phyloP scores from a whole-genome alignment of 2,888 invertebrate species.

The Orchesellides sinensis region DNA sequence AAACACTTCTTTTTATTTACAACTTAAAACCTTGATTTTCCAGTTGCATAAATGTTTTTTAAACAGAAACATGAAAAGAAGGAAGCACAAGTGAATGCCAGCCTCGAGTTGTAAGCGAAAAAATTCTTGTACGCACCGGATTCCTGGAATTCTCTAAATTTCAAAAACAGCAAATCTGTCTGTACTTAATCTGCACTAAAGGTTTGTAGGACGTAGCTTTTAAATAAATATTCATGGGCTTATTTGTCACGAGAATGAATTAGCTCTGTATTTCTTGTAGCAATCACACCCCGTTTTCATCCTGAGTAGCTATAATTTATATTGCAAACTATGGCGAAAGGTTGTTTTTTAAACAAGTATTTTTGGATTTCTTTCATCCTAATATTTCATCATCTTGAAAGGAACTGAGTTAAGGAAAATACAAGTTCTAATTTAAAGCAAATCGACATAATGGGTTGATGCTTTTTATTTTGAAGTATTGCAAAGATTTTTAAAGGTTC shows the following conservation, averaged over 20 bases:
- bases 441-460: slow-evolving; percentile 1
- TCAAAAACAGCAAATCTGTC: slow-evolving; percentile 39
- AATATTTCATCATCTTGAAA: slow-evolving; percentile 9
- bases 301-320: neutral
- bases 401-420: neutral
- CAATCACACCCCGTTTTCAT: slow-evolving; percentile 5
- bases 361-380: slow-evolving; percentile 30
- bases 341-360: neutral
- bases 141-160: slow-evolving; percentile 57
- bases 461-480: slow-evolving; percentile 3
- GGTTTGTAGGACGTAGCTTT: neutral
- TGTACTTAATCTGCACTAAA: slow-evolving; percentile 22
- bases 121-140: slow-evolving; percentile 36
- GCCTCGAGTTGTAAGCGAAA: slow-evolving; percentile 9
- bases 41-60: slow-evolving; percentile 28
- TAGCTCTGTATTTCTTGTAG: neutral
- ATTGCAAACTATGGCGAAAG: neutral
- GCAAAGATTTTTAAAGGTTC: slow-evolving; percentile 5
- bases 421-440: slow-evolving; percentile 12
- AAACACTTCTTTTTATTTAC: slow-evolving; percentile 37
- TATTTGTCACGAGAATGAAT: slow-evolving; percentile 45
- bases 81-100: slow-evolving; percentile 26
- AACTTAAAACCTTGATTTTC: slow-evolving; percentile 49
- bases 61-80: slow-evolving; percentile 6
- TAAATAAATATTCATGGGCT: slow-evolving; percentile 22